Conservation (phyloP, 2,113 vertebrate species). For the Chamaea fasciata region DNA sequence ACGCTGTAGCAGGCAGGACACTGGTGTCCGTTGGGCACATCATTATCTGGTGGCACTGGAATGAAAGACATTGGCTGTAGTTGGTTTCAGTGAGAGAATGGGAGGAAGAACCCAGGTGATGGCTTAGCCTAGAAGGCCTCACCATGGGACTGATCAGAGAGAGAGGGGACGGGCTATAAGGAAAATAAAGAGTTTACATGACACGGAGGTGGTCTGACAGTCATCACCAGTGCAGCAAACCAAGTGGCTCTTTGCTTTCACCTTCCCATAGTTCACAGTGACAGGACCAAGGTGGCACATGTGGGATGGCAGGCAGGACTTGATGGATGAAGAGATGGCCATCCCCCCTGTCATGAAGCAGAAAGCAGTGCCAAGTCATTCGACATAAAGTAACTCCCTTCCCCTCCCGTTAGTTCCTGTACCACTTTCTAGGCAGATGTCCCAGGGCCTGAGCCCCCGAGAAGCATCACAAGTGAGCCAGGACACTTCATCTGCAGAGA, state of each 20-base stretch:
- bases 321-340: not conserved
- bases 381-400: not conserved
- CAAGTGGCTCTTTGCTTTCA: conserved; percentile 11
- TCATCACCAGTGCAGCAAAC: not conserved
- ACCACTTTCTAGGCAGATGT: not conserved
- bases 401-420: not conserved
- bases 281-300: not conserved
- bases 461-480: not conserved
- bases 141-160: not conserved
- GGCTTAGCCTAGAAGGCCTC: not conserved
- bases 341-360: not conserved
- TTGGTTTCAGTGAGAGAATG: fast-evolving
- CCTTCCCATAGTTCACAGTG: conserved; percentile 30
- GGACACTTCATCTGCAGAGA: not conserved
- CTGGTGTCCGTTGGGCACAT: not conserved
- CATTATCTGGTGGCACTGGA: conserved; percentile 22
- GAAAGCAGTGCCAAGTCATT: not conserved
- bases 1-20: conserved; percentile 23
- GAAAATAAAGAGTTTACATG: not conserved
- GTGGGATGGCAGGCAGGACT: not conserved
- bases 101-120: fast-evolving
- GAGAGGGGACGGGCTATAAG: fast-evolving
- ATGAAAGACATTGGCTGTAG: not conserved
- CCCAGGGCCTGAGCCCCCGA: fast-evolving
- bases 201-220: not conserved